phyloP scores from a whole-genome alignment of 92 coral and sea anemone species.

The Parazoanthus swiftii region DNA sequence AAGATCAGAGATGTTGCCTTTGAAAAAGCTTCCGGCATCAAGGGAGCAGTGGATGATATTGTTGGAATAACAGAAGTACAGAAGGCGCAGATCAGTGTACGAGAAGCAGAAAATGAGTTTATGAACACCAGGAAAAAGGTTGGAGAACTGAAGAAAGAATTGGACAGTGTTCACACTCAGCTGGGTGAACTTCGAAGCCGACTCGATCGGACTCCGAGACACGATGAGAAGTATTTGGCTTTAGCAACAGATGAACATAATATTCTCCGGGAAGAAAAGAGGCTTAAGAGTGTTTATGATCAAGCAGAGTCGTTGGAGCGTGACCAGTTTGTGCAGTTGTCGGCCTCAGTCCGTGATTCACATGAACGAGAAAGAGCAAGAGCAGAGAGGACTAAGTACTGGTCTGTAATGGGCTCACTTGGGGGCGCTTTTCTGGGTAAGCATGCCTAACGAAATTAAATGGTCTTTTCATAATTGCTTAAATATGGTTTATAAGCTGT shows the following conservation, averaged over 20 bases:
- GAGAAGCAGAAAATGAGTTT: slow-evolving; percentile 81
- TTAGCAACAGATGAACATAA: slow-evolving; percentile 94
- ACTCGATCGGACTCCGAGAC: slow-evolving; percentile 90
- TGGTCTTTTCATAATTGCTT: too few species aligned
- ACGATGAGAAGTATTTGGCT: slow-evolving; percentile 89
- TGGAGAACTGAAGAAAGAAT: slow-evolving; percentile 60
- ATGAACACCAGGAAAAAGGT: slow-evolving; percentile 77
- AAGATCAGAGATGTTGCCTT: slow-evolving; percentile 35
- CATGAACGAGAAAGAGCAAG: slow-evolving; percentile 94
- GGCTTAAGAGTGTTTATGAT: slow-evolving; percentile 67
- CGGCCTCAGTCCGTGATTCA: slow-evolving; percentile 87
- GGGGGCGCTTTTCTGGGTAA: slow-evolving; percentile 94
- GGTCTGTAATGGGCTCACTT: slow-evolving; percentile 96
- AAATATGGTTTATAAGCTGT: too few species aligned
- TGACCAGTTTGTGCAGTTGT: slow-evolving; percentile 85
- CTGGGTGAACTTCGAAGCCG: slow-evolving; percentile 80
- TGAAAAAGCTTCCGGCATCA: slow-evolving; percentile 51
- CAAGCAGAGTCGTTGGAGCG: slow-evolving; percentile 76
- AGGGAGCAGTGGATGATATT: slow-evolving; percentile 74
- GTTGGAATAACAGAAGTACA: slow-evolving; percentile 94
- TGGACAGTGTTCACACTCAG: slow-evolving; percentile 65
- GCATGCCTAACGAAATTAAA: slow-evolving; percentile 6
- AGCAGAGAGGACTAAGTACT: slow-evolving; percentile 96
- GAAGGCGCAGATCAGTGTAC: slow-evolving; percentile 79
- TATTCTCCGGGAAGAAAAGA: slow-evolving; percentile 82